A percentile compares a stretch with the other conserved stretches of the same genome.
Conservation (phyloP, 2,797 vertebrate genomes). For the Uromys caudimaculatus region DNA sequence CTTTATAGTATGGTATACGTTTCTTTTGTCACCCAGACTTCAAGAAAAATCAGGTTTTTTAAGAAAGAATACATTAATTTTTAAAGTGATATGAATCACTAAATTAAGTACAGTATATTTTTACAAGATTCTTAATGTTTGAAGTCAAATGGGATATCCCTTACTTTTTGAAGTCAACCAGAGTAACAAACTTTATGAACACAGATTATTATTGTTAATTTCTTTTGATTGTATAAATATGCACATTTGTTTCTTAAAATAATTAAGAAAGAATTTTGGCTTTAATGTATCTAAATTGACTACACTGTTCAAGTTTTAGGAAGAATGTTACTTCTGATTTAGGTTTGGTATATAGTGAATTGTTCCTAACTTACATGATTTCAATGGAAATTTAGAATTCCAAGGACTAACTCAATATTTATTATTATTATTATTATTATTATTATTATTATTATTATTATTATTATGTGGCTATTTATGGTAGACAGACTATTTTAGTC, state of each 20-base stretch:
- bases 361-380: background rate
- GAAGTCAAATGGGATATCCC: background rate
- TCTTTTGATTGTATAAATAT: background rate
- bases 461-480: background rate
- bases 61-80: constrained; percentile 21
- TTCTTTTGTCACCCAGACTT: background rate
- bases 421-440: background rate
- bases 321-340: background rate
- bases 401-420: background rate
- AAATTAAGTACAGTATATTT: background rate
- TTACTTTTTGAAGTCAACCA: background rate
- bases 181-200: background rate
- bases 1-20: rapidly evolving
- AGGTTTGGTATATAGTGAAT: background rate
- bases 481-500: background rate
- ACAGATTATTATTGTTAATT: background rate
- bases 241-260: background rate
- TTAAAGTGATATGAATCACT: background rate
- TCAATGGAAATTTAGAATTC: background rate
- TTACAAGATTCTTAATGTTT: background rate
- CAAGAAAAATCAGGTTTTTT: background rate
- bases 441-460: no score
- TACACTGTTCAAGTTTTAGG: background rate
- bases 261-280: background rate
- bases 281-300: background rate